Evolutionary conservation across 2,113 vertebrate species (phyloP).

Genomic region (Ranitomeya imitator): DNA sequence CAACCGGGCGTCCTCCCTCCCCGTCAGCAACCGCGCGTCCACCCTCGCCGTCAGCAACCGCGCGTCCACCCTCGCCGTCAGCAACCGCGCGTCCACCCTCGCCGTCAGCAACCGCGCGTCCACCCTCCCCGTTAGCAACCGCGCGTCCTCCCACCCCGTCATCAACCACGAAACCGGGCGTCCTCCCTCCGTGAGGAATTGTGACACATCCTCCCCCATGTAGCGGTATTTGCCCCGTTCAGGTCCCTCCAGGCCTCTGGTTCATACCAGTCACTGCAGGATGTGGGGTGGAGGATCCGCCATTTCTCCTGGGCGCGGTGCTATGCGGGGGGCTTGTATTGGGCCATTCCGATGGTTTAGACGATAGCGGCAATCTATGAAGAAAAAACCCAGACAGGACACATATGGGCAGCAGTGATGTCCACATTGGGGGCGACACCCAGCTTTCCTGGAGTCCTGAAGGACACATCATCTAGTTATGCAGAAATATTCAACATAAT

Average conservation of each 20-base stretch:
- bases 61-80: too few relatives aligned
- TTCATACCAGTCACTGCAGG: conserved; percentile 82
- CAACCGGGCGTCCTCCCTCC: not conserved
- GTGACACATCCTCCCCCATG: not conserved
- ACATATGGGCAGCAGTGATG: not conserved
- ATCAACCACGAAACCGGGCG: not conserved
- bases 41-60: too few relatives aligned
- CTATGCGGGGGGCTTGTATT: conserved; percentile 39
- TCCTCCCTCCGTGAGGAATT: not conserved
- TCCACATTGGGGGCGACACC: not conserved
- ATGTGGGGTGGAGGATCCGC: conserved; percentile 66
- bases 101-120: not conserved
- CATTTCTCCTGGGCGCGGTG: conserved; percentile 58
- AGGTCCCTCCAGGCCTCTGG: not conserved
- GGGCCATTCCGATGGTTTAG: conserved; percentile 14
- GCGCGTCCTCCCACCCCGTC: not conserved
- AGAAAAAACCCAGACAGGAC: not conserved
- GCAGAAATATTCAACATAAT: not conserved
- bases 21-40: not conserved
- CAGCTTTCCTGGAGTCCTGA: not conserved
- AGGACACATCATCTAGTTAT: not conserved
- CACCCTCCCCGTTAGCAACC: not conserved
- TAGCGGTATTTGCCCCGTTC: too few relatives aligned
- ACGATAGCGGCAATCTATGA: conserved; percentile 58
- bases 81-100: too few relatives aligned